phyloP scores from a whole-genome alignment of 2,888 invertebrate genomes.

The Cotesia congregata region DNA sequence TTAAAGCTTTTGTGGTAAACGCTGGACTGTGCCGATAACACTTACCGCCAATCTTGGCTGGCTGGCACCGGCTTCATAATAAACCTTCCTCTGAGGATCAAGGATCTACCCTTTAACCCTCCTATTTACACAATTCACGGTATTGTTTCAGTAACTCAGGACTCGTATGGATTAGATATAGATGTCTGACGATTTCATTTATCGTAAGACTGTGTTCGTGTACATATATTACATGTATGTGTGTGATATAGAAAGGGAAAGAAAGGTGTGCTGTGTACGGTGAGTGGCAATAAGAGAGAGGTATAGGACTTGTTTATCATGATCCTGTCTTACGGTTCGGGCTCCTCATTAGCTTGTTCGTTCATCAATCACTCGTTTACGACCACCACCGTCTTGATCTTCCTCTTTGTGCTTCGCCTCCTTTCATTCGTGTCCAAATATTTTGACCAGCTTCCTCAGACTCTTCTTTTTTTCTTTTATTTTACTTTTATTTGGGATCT shows the following conservation, averaged over 20 bases:
- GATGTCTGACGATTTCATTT: constrained; percentile 17
- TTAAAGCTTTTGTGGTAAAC: constrained; percentile 61
- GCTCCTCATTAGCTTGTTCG: constrained; percentile 69
- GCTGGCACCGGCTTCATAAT: constrained; percentile 70
- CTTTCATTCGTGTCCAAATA: constrained; percentile 61
- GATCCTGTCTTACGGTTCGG: constrained; percentile 68
- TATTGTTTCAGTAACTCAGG: not conserved
- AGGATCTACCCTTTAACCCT: not conserved
- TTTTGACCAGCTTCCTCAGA: constrained; percentile 58
- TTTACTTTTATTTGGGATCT: too few species aligned
- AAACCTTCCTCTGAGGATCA: constrained; percentile 55
- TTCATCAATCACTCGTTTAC: constrained; percentile 70
- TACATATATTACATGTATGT: not conserved
- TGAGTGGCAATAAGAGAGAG: constrained; percentile 1
- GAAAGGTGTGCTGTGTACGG: constrained; percentile 47
- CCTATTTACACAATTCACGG: not conserved
- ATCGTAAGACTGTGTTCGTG: not conserved
- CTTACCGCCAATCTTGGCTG: constrained; percentile 67
- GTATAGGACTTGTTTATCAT: constrained; percentile 66
- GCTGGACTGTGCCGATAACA: constrained; percentile 69
- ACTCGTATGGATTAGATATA: not conserved
- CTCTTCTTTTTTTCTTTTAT: constrained; percentile 24
- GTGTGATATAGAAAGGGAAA: constrained; percentile 10
- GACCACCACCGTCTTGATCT: constrained; percentile 64
- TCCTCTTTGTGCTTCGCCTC: constrained; percentile 37